Evolutionary conservation across 2,797 vertebrate species (phyloP).

Genomic region (Cynodonichthys magdalenae): DNA sequence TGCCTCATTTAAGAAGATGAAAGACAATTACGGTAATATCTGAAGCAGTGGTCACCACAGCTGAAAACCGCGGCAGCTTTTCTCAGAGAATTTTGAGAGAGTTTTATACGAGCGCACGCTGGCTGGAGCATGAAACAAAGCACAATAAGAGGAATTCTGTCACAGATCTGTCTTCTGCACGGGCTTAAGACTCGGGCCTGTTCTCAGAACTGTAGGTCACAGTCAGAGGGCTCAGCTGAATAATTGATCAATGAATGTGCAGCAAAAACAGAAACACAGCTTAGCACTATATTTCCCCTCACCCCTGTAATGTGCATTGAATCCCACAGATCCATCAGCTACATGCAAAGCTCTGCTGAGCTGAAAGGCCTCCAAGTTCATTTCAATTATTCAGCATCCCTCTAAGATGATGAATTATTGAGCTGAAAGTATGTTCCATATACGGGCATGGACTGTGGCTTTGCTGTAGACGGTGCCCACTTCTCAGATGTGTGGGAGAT

Average conservation of each 20-base stretch:
- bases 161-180: slow-evolving; percentile 57
- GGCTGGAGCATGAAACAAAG: slow-evolving; percentile 61
- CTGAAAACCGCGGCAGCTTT: slow-evolving; percentile 42
- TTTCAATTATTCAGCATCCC: slow-evolving; percentile 88
- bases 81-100: slow-evolving; percentile 50
- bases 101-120: slow-evolving; percentile 47
- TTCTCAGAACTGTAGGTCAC: slow-evolving; percentile 79
- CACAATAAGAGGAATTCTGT: slow-evolving; percentile 70
- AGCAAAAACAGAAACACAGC: slow-evolving; percentile 85
- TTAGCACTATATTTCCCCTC: slow-evolving; percentile 84
- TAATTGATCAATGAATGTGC: slow-evolving; percentile 85
- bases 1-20: slow-evolving; percentile 75
- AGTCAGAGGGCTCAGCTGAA: slow-evolving; percentile 79
- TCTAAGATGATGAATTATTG: slow-evolving; percentile 87
- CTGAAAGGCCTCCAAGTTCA: slow-evolving; percentile 88
- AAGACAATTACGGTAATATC: slow-evolving; percentile 70
- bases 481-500: slow-evolving; percentile 62
- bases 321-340: slow-evolving; percentile 85
- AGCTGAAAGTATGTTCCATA: slow-evolving; percentile 87
- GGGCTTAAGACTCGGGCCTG: slow-evolving; percentile 52
- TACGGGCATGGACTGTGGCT: slow-evolving; percentile 69
- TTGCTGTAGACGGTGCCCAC: slow-evolving; percentile 66
- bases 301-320: slow-evolving; percentile 81
- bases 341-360: slow-evolving; percentile 83
- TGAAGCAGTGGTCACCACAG: slow-evolving; percentile 56